Base-by-base conservation (phyloP, 2,113 vertebrate genomes). In the Dasypus novemcinctus region DNA sequence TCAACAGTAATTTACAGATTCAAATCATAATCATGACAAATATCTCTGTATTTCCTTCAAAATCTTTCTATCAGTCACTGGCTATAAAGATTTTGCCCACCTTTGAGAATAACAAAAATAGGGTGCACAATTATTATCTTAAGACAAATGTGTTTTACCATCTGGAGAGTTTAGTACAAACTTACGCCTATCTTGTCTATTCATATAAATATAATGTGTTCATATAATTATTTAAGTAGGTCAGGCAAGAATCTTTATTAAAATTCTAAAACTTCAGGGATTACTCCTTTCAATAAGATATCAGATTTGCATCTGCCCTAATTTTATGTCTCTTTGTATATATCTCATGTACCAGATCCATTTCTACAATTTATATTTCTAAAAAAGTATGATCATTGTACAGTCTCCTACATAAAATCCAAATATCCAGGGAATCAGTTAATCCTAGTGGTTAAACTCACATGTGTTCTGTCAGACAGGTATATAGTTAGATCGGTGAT, bases 221-320 rank as follows among this genome's bases (percentile, higher is more conserved):
- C 7, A 63, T 85, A 86, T 49, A 81, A 71, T 81, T 80, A 89
- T 41, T 68, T 85, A 92, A 63, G 20, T 86, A 89, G 57, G 79
- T 86, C 66, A 84, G 23, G 3, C 15, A 84, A 49, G 12, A 83
- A 20, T 21, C 68, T 79, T 86, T 86, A 75, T 69, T 75, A 81
- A 89, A 86, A 63, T 86, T 69, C 85, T 92, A 41, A 4, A 43
- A 74, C 52, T 54, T 92, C 49, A 80, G 78, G n/a, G 66, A 95
- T 92, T 90, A 57, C 25, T 82, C 92, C 38, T 90, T 63, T 66
- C 33, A 46, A 41, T 49, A 89, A 81, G 59, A 31, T 63, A 75
- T 64, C 86, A 82, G 61, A 36, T 93, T 72, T 87, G 15, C 54
- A 72, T 90, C 57, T 87, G 85, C 38, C 89, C 61, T 94, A 57